Percentiles rank a stretch among this genome's conserved stretches.
Evolutionary conservation across 2,888 invertebrate genomes (phyloP).

Genomic region (Dynastes maya): DNA sequence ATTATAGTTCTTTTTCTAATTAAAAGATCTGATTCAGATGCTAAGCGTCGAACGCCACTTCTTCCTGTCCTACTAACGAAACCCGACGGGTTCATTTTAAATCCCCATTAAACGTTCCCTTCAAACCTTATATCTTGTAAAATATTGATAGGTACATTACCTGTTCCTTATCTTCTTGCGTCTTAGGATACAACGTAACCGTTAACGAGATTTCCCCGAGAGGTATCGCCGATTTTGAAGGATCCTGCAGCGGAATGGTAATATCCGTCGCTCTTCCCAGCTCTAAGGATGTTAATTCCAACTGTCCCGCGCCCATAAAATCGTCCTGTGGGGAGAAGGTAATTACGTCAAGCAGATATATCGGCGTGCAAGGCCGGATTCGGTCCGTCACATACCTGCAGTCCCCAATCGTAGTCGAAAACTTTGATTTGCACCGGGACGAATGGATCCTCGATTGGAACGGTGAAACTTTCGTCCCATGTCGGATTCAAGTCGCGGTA

Average conservation of each 20-base stretch:
- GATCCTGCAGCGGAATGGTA: slow-evolving; percentile 85
- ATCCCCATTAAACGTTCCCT: too few species aligned
- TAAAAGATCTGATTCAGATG: too few species aligned
- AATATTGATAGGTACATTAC: slow-evolving; percentile 70
- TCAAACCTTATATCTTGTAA: too few species aligned
- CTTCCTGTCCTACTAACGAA: too few species aligned
- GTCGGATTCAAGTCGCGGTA: slow-evolving; percentile 95
- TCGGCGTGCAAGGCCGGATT: neutral
- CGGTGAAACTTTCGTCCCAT: slow-evolving; percentile 98
- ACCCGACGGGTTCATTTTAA: too few species aligned
- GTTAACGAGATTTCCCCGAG: slow-evolving; percentile 91
- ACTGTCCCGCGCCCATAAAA: slow-evolving; percentile 93
- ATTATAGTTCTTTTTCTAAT: too few species aligned
- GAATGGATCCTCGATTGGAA: slow-evolving; percentile 94
- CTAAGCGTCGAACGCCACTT: too few species aligned
- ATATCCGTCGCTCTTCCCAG: slow-evolving; percentile 85
- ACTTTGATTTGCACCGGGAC: slow-evolving; percentile 91
- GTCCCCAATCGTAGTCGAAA: slow-evolving; percentile 98
- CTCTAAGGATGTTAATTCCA: slow-evolving; percentile 90
- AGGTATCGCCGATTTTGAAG: slow-evolving; percentile 76
- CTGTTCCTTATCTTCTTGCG: slow-evolving; percentile 95
- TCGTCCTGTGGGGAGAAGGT: slow-evolving; percentile 80
- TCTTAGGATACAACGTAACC: slow-evolving; percentile 91
- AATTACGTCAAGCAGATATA: neutral
- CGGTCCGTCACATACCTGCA: slow-evolving; percentile 68